These are phyloP conservation scores for Tribolium freemani DNA, from an alignment of 2,888 invertebrate genomes.

Conservation along the genomic window DNA sequence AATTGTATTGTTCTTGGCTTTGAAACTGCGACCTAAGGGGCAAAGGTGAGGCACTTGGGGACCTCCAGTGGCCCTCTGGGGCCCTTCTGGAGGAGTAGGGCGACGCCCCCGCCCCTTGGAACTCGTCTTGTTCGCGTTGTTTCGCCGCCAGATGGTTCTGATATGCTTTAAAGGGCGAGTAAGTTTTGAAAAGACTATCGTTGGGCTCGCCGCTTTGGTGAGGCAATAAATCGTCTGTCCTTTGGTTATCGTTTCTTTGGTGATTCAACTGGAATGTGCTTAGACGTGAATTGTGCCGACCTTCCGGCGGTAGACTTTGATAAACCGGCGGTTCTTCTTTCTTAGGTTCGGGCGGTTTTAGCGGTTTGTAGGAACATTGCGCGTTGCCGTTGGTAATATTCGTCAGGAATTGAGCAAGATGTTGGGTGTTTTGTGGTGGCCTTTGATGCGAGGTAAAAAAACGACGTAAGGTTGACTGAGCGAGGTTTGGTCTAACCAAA, in stretches of 20 bases:
- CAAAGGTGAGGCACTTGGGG: slow-evolving; percentile 66
- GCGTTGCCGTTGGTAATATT: slow-evolving; percentile 45
- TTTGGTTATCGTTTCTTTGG: slow-evolving; percentile 60
- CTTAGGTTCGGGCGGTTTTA: slow-evolving; percentile 28
- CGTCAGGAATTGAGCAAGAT: slow-evolving; percentile 44
- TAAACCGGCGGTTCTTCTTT: slow-evolving; percentile 33
- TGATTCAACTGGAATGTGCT: slow-evolving; percentile 57
- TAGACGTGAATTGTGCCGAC: slow-evolving; percentile 57
- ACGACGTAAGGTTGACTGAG: slow-evolving; percentile 55
- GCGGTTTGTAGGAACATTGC: slow-evolving; percentile 39
- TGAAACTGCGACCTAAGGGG: slow-evolving; percentile 63
- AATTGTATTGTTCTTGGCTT: slow-evolving; percentile 61
- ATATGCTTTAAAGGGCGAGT: slow-evolving; percentile 61
- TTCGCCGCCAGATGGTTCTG: slow-evolving; percentile 57
- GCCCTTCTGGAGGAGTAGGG: slow-evolving; percentile 31
- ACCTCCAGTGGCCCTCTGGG: slow-evolving; percentile 61
- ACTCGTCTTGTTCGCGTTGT: slow-evolving; percentile 44
- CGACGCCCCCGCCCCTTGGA: slow-evolving; percentile 20
- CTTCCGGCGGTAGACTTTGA: slow-evolving; percentile 52
- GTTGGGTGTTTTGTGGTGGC: slow-evolving; percentile 53
- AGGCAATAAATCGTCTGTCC: slow-evolving; percentile 47
- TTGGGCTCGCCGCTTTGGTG: slow-evolving; percentile 48
- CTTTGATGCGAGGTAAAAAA: slow-evolving; percentile 56
- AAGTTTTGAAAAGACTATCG: slow-evolving; percentile 50
- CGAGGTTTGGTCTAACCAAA: slow-evolving; percentile 52